A percentile compares a stretch with the other conserved stretches of the same genome.
phyloP scores from a whole-genome alignment of 2,797 vertebrate genomes.

The Astyanax mexicanus region DNA sequence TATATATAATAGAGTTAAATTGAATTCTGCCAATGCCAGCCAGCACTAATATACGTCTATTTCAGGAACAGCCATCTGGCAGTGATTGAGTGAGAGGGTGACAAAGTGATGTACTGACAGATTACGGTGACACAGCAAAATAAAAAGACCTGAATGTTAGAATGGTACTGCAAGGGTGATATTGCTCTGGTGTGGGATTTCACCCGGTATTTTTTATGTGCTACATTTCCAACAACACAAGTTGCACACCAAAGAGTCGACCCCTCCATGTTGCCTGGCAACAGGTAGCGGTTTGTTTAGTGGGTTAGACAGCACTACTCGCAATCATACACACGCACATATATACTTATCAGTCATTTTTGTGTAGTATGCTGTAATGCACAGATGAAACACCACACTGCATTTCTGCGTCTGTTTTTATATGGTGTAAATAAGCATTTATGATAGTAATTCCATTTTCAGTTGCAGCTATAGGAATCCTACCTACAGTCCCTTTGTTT shows the following conservation, averaged over 20 bases:
- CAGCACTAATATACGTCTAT: not conserved
- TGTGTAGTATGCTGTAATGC: conserved; percentile 12
- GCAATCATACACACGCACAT: not conserved
- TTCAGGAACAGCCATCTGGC: conserved; percentile 2
- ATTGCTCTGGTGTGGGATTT: not conserved
- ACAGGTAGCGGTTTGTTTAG: conserved; percentile 53
- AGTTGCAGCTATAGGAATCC: conserved; percentile 26
- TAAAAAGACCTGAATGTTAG: not conserved
- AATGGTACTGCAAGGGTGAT: not conserved
- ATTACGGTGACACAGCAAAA: not conserved
- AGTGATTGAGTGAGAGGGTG: not conserved
- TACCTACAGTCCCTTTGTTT: conserved; percentile 19
- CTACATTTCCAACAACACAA: conserved; percentile 48
- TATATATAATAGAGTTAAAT: too few relatives aligned
- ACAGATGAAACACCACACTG: conserved; percentile 8
- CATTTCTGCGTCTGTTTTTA: not conserved
- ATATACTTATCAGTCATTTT: conserved; percentile 15
- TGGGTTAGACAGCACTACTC: conserved; percentile 15
- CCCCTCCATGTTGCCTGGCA: conserved; percentile 56
- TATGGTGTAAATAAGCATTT: not conserved
- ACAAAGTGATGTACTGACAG: not conserved
- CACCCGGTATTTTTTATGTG: not conserved
- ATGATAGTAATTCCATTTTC: not conserved
- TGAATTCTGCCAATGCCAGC: too few relatives aligned
- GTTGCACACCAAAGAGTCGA: conserved; percentile 26